These are phyloP conservation scores for Columba livia DNA, from an alignment of 2,113 vertebrate genomes.

Conservation along the genomic window DNA sequence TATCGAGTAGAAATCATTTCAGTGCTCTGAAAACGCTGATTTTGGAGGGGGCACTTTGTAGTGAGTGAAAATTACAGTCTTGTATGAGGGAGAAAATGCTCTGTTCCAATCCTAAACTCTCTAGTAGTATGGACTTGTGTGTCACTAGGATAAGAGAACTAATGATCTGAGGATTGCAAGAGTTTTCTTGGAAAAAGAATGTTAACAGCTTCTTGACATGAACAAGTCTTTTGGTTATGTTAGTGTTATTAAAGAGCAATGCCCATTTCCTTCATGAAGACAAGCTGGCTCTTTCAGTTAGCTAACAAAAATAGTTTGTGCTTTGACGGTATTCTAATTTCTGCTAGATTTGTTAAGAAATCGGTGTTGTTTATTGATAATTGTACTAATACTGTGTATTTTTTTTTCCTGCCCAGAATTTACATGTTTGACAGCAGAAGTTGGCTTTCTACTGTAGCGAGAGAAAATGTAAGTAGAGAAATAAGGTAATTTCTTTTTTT, in stretches of 20 bases:
- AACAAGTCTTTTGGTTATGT: background rate
- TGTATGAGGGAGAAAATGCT: background rate
- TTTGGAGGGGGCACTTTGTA: background rate
- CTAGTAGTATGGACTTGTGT: background rate
- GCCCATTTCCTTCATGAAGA: background rate
- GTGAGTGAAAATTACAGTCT: background rate
- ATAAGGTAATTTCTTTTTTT: background rate
- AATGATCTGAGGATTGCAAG: background rate
- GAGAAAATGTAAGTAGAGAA: constrained; percentile 60
- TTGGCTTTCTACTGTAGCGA: constrained; percentile 63
- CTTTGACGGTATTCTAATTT: background rate
- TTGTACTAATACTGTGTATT: background rate
- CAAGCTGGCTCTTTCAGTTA: background rate
- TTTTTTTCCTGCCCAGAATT: constrained; percentile 16
- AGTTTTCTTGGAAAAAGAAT: background rate
- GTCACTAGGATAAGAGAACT: background rate
- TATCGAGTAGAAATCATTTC: background rate
- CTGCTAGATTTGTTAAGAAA: background rate
- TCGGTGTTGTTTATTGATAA: background rate
- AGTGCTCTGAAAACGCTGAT: background rate
- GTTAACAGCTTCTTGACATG: background rate
- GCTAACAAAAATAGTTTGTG: background rate
- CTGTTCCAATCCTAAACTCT: background rate
- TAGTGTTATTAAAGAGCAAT: background rate
- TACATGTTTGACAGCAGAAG: constrained; percentile 70